These are phyloP conservation scores for Anguilla megastoma DNA, from an alignment of 2,797 vertebrate species.

Conservation along the genomic window DNA sequence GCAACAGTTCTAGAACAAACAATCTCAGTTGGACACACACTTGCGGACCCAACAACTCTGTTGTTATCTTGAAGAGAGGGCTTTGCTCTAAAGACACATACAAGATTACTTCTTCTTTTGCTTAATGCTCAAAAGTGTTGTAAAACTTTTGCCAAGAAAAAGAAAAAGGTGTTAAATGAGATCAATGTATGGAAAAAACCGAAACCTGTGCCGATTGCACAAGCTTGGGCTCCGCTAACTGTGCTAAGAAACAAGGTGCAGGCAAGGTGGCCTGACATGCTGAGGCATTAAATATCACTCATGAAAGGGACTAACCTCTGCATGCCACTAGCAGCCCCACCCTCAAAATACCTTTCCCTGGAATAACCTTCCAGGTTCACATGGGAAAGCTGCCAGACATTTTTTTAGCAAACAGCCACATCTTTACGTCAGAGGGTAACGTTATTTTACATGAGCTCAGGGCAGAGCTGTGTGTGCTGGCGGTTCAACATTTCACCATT, in stretches of 20 bases:
- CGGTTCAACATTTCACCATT: not conserved
- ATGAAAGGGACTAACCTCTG: not conserved
- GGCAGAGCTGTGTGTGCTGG: not conserved
- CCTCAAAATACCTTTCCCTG: not conserved
- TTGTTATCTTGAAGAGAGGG: too few relatives aligned
- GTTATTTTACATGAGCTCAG: not conserved
- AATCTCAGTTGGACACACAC: not conserved
- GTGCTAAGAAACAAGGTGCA: not conserved
- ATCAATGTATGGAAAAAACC: not conserved
- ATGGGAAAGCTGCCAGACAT: not conserved
- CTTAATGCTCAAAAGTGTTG: not conserved
- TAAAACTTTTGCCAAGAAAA: not conserved
- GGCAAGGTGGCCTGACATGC: not conserved
- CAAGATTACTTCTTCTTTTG: not conserved
- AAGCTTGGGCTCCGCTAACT: not conserved
- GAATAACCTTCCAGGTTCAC: not conserved
- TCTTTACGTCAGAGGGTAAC: not conserved
- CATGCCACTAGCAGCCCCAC: not conserved
- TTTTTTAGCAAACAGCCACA: not conserved
- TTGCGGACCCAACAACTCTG: not conserved
- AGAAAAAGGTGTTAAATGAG: not conserved
- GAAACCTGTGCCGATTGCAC: not conserved
- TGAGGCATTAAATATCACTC: not conserved
- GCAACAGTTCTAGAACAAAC: too few relatives aligned
- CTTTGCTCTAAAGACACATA: not conserved